phyloP scores from a whole-genome alignment of 2,797 vertebrate species.

The Hyperoplus immaculatus region DNA sequence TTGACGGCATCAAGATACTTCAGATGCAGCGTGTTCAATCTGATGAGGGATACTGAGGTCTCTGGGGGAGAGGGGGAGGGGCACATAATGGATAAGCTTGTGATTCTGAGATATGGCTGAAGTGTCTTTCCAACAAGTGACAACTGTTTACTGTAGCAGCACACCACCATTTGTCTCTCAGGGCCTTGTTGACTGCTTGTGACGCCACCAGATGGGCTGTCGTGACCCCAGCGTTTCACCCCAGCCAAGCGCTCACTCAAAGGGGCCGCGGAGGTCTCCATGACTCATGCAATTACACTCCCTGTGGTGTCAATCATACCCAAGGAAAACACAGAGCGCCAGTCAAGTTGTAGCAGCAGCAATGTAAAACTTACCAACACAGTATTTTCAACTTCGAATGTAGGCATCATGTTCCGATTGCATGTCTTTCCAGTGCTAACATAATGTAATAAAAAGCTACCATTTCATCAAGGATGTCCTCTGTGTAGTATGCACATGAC shows the following conservation, averaged over 20 bases:
- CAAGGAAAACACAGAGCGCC: conserved; percentile 15
- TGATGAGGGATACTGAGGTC: conserved; percentile 30
- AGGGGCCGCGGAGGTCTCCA: conserved; percentile 62
- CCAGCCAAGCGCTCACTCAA: conserved; percentile 65
- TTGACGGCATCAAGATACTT: conserved; percentile 12
- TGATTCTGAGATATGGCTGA: conserved; percentile 57
- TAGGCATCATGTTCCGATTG: conserved; percentile 26
- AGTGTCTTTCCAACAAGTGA: conserved; percentile 28
- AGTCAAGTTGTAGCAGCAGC: neutral
- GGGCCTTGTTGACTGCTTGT: conserved; percentile 72
- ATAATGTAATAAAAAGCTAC: conserved; percentile 31
- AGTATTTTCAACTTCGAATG: neutral
- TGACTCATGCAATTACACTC: conserved; percentile 71
- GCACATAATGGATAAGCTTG: conserved; percentile 38
- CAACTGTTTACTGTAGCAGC: conserved; percentile 53
- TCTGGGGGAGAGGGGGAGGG: conserved; percentile 14
- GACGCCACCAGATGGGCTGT: conserved; percentile 76
- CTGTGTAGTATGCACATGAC: conserved; percentile 1
- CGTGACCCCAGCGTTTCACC: conserved; percentile 71
- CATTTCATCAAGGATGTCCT: conserved; percentile 42
- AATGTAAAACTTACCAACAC: neutral
- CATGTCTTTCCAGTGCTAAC: conserved; percentile 17
- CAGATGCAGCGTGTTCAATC: conserved; percentile 7
- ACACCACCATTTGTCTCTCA: conserved; percentile 52
- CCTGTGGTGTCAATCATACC: conserved; percentile 73